These are phyloP conservation scores for Pseudomyrmex sp. DNA, from an alignment of 1,140 invertebrate species.

Conservation along the genomic window DNA sequence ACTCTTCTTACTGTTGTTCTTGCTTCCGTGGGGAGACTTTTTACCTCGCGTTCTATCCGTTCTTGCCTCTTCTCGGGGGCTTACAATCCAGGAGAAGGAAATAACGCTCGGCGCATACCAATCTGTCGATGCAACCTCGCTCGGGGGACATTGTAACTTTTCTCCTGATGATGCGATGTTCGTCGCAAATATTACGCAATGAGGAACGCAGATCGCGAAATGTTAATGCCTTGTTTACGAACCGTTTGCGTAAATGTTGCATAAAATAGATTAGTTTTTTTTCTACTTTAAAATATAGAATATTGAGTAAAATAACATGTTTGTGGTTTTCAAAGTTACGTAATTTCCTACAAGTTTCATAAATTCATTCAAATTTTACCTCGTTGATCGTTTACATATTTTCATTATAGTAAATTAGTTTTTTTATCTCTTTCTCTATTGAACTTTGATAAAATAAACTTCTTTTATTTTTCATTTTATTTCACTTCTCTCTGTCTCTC, in stretches of 20 bases:
- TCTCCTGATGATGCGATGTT: constrained; percentile 14
- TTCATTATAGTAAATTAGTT: too few species aligned
- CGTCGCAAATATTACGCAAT: constrained; percentile 47
- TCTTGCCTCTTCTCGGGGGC: constrained; percentile 32
- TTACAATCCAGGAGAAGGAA: constrained; percentile 70
- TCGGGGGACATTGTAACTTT: constrained; percentile 41
- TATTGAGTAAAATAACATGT: too few species aligned
- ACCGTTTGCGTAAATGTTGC: neutral
- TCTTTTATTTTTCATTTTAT: too few species aligned
- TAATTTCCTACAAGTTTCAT: too few species aligned
- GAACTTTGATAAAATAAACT: too few species aligned
- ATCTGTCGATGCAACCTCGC: constrained; percentile 47
- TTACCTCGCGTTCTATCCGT: constrained; percentile 6
- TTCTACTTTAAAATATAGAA: too few species aligned
- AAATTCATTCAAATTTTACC: too few species aligned
- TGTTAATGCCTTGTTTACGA: neutral
- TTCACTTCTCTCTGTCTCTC: too few species aligned
- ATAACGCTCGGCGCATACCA: constrained; percentile 56
- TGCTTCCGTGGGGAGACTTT: constrained; percentile 37
- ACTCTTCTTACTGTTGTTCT: constrained; percentile 21
- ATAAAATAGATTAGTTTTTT: too few species aligned
- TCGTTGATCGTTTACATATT: too few species aligned
- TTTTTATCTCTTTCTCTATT: too few species aligned
- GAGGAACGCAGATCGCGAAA: constrained; percentile 11
- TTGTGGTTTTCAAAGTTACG: too few species aligned